Percentiles rank a stretch among this genome's conserved stretches.
These are phyloP conservation scores for Drosophila acutilabella DNA, from an alignment of 2,888 invertebrate genomes.

Conservation along the genomic window DNA sequence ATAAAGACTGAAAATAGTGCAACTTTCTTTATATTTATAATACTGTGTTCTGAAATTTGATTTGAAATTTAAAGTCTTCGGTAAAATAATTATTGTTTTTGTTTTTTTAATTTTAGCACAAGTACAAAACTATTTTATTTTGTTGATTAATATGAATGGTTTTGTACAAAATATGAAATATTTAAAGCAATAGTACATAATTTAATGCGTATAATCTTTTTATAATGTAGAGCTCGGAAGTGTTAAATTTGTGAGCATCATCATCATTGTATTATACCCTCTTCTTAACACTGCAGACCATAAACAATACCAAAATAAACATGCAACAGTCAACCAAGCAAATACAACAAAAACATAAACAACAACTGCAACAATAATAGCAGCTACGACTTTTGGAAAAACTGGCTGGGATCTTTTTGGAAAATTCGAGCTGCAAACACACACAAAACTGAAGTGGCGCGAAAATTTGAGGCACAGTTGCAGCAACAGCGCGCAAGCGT, in stretches of 20 bases:
- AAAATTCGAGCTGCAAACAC: constrained; percentile 61
- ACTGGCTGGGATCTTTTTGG: constrained; percentile 64
- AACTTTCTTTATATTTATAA: too few relatives aligned
- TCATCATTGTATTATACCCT: constrained; percentile 51
- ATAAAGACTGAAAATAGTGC: too few relatives aligned
- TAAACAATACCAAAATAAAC: constrained; percentile 40
- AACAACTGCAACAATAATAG: constrained; percentile 9
- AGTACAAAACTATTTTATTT: too few relatives aligned
- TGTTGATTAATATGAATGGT: too few relatives aligned
- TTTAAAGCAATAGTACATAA: not conserved
- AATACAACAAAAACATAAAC: constrained; percentile 9
- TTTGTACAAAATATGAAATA: not conserved
- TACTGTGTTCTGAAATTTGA: too few relatives aligned
- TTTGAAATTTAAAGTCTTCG: too few relatives aligned
- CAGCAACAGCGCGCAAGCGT: constrained; percentile 76
- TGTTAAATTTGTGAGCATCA: constrained; percentile 36
- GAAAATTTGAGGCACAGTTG: constrained; percentile 78
- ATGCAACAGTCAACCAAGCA: constrained; percentile 33
- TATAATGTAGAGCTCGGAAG: constrained; percentile 15
- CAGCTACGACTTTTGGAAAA: constrained; percentile 51
- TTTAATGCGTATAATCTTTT: not conserved
- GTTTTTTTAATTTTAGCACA: too few relatives aligned
- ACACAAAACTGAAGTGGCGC: constrained; percentile 78
- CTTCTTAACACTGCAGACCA: constrained; percentile 11
- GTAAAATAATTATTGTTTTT: too few relatives aligned